phyloP scores from a whole-genome alignment of 2,888 invertebrate genomes.

The Drosophila dives region DNA sequence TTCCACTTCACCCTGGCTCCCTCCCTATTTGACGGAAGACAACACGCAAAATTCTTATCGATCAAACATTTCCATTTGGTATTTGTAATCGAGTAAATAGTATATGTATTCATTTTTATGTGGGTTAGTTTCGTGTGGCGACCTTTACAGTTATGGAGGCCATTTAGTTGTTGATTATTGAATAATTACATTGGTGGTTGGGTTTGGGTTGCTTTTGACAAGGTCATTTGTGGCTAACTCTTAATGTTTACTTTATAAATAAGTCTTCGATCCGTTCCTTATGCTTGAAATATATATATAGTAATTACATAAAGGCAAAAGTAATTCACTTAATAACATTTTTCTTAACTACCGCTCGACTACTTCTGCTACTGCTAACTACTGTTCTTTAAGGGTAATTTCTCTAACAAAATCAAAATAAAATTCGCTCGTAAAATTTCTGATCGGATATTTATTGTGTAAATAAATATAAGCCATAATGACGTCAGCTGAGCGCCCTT shows the following conservation, averaged over 20 bases:
- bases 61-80: constrained; percentile 71
- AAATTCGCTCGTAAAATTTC: neutral
- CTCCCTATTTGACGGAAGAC: neutral
- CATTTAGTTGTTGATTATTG: constrained; percentile 56
- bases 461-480: constrained; percentile 28
- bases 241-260: neutral
- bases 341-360: neutral
- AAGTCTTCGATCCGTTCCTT: neutral
- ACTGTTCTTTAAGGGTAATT: neutral
- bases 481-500: constrained; percentile 69
- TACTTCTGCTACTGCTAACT: too few species aligned
- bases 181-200: constrained; percentile 61
- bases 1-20: neutral
- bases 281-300: neutral
- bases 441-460: neutral
- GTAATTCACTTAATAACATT: constrained; percentile 4
- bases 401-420: neutral
- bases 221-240: constrained; percentile 62
- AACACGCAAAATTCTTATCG: constrained; percentile 76
- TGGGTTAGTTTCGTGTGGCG: constrained; percentile 59
- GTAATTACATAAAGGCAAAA: neutral
- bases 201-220: constrained; percentile 47
- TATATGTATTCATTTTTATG: constrained; percentile 12
- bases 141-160: constrained; percentile 58
- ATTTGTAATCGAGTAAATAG: constrained; percentile 39